Percentiles rank a stretch among this genome's conserved stretches.
phyloP scores from a whole-genome alignment of 2,797 vertebrate genomes.

The Lacerta agilis region DNA sequence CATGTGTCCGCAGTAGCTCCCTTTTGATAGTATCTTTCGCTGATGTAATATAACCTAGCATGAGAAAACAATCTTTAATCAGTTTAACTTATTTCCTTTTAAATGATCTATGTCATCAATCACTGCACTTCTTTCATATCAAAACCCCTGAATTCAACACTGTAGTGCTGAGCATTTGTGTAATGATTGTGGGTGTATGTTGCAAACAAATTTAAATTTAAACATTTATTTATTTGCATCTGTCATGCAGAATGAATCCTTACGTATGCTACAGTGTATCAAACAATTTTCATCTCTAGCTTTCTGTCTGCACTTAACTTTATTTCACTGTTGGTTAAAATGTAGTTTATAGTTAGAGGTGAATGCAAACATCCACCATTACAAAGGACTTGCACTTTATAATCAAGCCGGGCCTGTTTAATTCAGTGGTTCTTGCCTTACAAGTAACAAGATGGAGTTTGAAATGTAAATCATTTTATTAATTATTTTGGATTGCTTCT shows the following conservation, averaged over 20 bases:
- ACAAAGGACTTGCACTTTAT: not conserved
- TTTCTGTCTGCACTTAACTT: constrained; percentile 20
- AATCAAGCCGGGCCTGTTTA: not conserved
- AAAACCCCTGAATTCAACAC: constrained; percentile 21
- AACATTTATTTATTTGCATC: not conserved
- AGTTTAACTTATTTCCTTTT: not conserved
- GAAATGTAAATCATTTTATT: not conserved
- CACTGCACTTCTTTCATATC: constrained; percentile 28
- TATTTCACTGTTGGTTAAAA: not conserved
- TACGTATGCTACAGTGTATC: constrained; percentile 37
- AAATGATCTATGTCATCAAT: not conserved
- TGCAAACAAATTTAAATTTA: not conserved
- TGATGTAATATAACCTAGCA: constrained; percentile 28
- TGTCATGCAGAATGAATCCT: not conserved
- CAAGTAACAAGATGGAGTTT: not conserved
- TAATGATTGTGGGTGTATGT: not conserved
- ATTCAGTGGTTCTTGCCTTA: not conserved
- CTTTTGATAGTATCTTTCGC: not conserved
- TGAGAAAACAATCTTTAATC: not conserved
- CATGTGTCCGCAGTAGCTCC: constrained; percentile 34
- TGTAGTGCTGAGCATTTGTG: not conserved
- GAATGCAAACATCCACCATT: not conserved
- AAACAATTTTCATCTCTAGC: constrained; percentile 44
- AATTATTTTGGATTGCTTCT: not conserved
- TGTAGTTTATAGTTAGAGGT: constrained; percentile 30